Conservation (phyloP, 2,888 invertebrate species). For the Drosophila birchii region DNA sequence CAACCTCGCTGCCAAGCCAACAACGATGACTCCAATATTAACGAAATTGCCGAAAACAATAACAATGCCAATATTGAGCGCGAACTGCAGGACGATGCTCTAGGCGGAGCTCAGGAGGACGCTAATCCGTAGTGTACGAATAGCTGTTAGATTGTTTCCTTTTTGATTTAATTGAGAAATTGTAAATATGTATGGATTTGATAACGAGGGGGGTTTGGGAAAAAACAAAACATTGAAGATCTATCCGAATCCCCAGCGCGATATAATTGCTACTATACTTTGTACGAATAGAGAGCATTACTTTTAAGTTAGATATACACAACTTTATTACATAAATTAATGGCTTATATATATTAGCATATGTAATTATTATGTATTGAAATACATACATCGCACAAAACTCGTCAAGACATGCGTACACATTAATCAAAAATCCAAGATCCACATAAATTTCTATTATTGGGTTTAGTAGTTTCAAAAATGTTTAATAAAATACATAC, state of each 20-base stretch:
- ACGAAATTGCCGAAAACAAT: slow-evolving; percentile 84
- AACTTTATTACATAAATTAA: slow-evolving; percentile 78
- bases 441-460: slow-evolving; percentile 41
- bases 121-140: slow-evolving; percentile 25
- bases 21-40: slow-evolving; percentile 77
- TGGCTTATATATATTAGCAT: slow-evolving; percentile 60
- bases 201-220: neutral
- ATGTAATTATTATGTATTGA: slow-evolving; percentile 60
- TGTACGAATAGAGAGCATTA: slow-evolving; percentile 18
- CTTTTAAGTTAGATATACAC: slow-evolving; percentile 65
- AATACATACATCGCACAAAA: slow-evolving; percentile 72
- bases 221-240: neutral
- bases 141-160: neutral
- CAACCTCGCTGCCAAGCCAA: slow-evolving; percentile 43
- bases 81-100: slow-evolving; percentile 81
- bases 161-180: neutral
- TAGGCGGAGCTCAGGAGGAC: slow-evolving; percentile 63
- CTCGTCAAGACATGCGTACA: slow-evolving; percentile 38
- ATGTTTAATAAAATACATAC: slow-evolving; percentile 35
- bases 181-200: slow-evolving; percentile 21
- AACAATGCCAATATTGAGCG: slow-evolving; percentile 84
- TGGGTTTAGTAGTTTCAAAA: slow-evolving; percentile 39
- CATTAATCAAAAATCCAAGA: slow-evolving; percentile 38
- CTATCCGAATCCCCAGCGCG: slow-evolving; percentile 1
- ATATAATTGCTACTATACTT: slow-evolving; percentile 11